phyloP scores from a whole-genome alignment of 2,888 invertebrate species.

The Cerastis rubricosa region DNA sequence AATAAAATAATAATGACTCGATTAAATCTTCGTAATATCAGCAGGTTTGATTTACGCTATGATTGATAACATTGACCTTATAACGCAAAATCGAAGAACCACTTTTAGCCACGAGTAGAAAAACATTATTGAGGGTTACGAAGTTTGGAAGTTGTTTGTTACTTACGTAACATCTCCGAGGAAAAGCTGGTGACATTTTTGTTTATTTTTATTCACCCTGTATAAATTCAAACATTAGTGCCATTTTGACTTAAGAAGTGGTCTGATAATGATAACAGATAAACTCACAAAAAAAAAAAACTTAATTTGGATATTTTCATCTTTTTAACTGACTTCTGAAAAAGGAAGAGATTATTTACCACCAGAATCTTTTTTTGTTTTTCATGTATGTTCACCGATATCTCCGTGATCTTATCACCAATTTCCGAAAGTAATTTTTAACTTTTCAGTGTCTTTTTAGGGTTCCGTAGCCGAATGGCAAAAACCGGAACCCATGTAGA shows the following conservation, averaged over 20 bases:
- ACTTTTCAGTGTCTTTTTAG: too few species aligned
- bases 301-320: not conserved
- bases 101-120: not conserved
- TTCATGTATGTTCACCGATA: too few species aligned
- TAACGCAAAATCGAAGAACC: not conserved
- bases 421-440: too few species aligned
- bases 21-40: conserved; percentile 17
- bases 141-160: conserved; percentile 18
- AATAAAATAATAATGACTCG: conserved; percentile 22
- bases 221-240: not conserved
- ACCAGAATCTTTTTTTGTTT: too few species aligned
- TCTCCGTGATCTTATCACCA: too few species aligned
- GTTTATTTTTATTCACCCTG: not conserved
- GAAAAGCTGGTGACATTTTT: not conserved
- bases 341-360: too few species aligned
- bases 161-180: not conserved
- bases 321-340: too few species aligned
- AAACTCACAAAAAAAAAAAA: not conserved
- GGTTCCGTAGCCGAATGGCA: too few species aligned
- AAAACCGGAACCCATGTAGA: too few species aligned
- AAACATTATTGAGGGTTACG: not conserved
- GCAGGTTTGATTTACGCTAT: conserved; percentile 6
- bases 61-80: conserved; percentile 43
- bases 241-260: not conserved
- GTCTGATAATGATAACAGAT: not conserved